Evolutionary conservation across 1,140 invertebrate genomes (phyloP).

Genomic region (Ctenoplectra terminalis): DNA sequence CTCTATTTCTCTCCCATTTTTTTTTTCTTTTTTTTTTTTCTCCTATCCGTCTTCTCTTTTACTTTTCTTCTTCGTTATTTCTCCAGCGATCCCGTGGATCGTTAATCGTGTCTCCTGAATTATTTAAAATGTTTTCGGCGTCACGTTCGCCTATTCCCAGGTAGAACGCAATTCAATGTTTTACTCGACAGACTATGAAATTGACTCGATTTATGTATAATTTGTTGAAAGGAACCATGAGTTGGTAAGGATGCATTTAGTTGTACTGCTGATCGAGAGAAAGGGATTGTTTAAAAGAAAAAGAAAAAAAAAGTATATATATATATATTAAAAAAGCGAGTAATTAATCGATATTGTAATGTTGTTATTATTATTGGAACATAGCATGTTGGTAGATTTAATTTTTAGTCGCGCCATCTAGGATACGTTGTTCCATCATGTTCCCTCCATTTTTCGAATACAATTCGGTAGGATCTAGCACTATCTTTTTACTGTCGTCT

Average conservation of each 20-base stretch:
- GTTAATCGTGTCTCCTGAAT: conserved; percentile 1
- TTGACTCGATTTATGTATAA: background rate
- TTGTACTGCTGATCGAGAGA: background rate
- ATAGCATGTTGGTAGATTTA: background rate
- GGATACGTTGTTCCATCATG: background rate
- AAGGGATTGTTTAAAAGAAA: conserved; percentile 4
- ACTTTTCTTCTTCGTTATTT: background rate
- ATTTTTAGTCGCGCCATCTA: conserved; percentile 4
- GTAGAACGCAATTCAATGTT: conserved; percentile 31
- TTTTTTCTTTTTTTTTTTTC: conserved; percentile 5
- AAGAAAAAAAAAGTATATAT: no score
- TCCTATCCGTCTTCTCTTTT: background rate
- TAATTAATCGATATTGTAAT: conserved; percentile 9
- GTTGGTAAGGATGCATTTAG: background rate
- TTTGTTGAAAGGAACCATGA: no score
- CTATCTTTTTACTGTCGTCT: background rate
- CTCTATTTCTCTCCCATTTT: background rate
- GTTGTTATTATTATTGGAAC: conserved; percentile 11
- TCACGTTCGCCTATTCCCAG: conserved; percentile 45
- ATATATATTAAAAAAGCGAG: background rate
- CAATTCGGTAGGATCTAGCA: conserved; percentile 12
- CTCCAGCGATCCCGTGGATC: conserved; percentile 27
- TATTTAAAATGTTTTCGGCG: conserved; percentile 8
- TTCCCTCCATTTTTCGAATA: conserved; percentile 11
- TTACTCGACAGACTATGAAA: background rate